Conservation (phyloP, 2,113 vertebrate genomes). For the Saccopteryx bilineata region DNA sequence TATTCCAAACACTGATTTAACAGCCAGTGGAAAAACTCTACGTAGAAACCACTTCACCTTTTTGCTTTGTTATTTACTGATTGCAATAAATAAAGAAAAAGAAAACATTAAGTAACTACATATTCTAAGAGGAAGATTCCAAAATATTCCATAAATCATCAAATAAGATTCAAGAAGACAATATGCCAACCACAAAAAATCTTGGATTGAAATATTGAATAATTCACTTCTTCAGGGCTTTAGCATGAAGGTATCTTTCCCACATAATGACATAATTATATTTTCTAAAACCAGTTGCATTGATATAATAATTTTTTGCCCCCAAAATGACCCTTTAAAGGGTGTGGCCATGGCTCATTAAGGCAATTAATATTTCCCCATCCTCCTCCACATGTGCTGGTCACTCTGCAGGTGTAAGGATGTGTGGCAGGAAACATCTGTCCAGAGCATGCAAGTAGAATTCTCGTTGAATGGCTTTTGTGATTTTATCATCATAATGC, state of each 20-base stretch:
- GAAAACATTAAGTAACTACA: neutral
- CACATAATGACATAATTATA: rapidly evolving
- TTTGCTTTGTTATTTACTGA: neutral
- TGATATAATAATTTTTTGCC: neutral
- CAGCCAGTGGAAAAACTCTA: rapidly evolving
- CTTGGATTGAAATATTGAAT: neutral
- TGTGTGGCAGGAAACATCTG: neutral
- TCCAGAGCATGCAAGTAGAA: neutral
- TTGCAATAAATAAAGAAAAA: neutral
- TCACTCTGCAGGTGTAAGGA: neutral
- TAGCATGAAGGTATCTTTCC: rapidly evolving
- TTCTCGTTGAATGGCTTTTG: conserved; percentile 17
- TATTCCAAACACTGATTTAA: too few relatives aligned
- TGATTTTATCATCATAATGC: conserved; percentile 65
- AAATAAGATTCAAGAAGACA: neutral
- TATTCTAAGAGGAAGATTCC: neutral
- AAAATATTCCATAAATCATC: neutral
- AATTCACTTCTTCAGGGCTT: neutral
- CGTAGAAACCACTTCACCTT: neutral
- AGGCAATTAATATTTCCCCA: neutral
- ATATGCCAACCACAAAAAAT: neutral
- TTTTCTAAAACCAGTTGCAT: neutral
- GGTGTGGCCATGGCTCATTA: neutral
- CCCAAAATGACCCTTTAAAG: neutral
- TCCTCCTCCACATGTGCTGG: rapidly evolving